Evolutionary conservation across 2,888 invertebrate species (phyloP).

Genomic region (Seladonia tumulorum): DNA sequence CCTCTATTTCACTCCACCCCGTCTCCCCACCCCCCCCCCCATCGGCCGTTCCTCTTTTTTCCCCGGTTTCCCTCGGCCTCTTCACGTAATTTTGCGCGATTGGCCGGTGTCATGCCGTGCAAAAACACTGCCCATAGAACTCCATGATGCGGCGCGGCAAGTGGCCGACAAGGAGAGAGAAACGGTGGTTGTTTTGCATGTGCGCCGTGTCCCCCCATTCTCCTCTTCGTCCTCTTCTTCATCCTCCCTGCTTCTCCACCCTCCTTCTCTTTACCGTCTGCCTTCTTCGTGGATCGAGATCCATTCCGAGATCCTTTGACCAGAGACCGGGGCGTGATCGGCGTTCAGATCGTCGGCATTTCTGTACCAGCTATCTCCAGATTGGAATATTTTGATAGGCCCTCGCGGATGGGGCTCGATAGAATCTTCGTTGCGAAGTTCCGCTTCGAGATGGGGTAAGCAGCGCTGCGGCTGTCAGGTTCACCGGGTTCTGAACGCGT

Average conservation of each 20-base stretch:
- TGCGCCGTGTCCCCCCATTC: background rate
- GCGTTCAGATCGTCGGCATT: conserved; percentile 13
- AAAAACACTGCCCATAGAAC: conserved; percentile 56
- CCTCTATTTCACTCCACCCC: conserved; percentile 9
- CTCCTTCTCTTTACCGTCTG: background rate
- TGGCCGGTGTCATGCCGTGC: conserved; percentile 75
- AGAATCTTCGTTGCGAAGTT: conserved; percentile 32
- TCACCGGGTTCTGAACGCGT: background rate
- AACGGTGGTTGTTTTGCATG: conserved; percentile 66
- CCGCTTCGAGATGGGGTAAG: background rate
- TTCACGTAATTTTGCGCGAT: conserved; percentile 76
- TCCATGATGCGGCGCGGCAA: conserved; percentile 62
- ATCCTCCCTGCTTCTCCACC: background rate
- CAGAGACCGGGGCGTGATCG: conserved; percentile 47
- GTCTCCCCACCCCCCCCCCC: background rate
- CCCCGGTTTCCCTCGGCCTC: conserved; percentile 37
- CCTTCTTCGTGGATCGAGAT: conserved; percentile 48
- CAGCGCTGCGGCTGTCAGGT: background rate
- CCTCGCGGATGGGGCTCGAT: conserved; percentile 22
- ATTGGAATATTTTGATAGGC: conserved; percentile 46
- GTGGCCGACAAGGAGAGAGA: conserved; percentile 62
- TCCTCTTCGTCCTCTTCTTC: background rate
- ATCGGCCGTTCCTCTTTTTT: conserved; percentile 26
- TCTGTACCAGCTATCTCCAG: conserved; percentile 22
- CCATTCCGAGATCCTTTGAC: conserved; percentile 47